Base-by-base conservation (phyloP, 1,140 invertebrate genomes). In the Pomacea maculata region DNA sequence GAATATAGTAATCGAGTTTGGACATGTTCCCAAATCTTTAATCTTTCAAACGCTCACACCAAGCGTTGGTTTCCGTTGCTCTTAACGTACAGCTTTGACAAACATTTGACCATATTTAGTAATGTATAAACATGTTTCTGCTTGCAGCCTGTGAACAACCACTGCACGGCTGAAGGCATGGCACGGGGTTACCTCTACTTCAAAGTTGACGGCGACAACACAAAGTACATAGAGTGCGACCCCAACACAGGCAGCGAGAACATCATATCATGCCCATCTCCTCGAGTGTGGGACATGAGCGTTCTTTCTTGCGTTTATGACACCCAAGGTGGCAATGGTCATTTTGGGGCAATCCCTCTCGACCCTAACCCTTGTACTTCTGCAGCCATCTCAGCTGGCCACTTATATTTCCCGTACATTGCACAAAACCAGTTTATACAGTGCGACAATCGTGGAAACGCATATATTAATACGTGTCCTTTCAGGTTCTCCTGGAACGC, bases 401-500 rank as follows among this genome's bases (percentile, higher is more conserved):
- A 82, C 45, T 77, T 84, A 0, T 85, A 80, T 80, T 84, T 83
- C 81, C 80, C 84, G 17, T 77, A 85, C 61, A 83, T 83, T 11
- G 29, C 57, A 55, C 67, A 64, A 1, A 79, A 64, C 55, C 83
- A 83, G 73, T 86, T 75, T 74, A 82, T 86, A 71, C 80, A 85
- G 54, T 85, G 85, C 77, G 82, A 85, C 68, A 63, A 71, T 1
- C 82, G 72, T 74, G 83, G 84, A 2, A 21, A 83, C 15, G 72
- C 76, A 2, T 85, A 76, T 55, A 73, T 83, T 21, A 80, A 81
- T n/a, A 71, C 73, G 57, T 87, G 86, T 71, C 85, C 83, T 11
- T 34, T 79, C 25, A 83, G 80, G 34, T 82, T 85, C 25, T 65
- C 84, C 25, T 87, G 86, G 86, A 86, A 85, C 71, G 80, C 80